phyloP scores from a whole-genome alignment of 2,113 vertebrate genomes.

The Ageneiosus marmoratus region DNA sequence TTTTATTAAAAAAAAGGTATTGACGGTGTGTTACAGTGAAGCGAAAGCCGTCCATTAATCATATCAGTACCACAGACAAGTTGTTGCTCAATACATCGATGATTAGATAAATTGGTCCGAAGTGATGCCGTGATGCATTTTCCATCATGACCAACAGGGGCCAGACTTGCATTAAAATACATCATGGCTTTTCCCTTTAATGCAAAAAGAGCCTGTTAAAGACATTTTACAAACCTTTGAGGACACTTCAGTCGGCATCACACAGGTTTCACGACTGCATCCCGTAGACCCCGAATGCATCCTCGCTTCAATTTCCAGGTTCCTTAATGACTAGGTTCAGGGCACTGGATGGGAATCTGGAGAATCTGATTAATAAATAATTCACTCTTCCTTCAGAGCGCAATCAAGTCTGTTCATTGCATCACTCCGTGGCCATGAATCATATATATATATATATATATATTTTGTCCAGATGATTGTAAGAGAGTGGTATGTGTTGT shows the following conservation, averaged over 20 bases:
- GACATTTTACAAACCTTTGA: background rate
- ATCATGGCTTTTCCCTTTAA: background rate
- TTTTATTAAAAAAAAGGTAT: background rate
- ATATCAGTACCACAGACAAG: background rate
- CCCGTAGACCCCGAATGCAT: background rate
- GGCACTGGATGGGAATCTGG: background rate
- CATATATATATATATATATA: too few relatives aligned
- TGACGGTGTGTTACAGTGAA: background rate
- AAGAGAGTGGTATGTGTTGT: background rate
- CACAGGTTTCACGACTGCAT: background rate
- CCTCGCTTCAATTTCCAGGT: background rate
- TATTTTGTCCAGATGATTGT: background rate
- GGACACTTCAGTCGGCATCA: background rate
- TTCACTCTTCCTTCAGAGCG: conserved; percentile 16
- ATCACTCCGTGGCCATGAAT: conserved; percentile 14
- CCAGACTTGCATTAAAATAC: conserved; percentile 63
- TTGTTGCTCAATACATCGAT: background rate
- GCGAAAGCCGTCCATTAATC: background rate
- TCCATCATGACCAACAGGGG: conserved; percentile 63
- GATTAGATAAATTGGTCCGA: background rate
- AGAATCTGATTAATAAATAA: conserved; percentile 38
- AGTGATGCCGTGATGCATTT: background rate
- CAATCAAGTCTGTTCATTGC: conserved; percentile 29
- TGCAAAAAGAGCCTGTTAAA: conserved; percentile 48
- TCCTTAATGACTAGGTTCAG: background rate